Evolutionary conservation across 2,113 vertebrate genomes (phyloP).

Genomic region (Clupea harengus): DNA sequence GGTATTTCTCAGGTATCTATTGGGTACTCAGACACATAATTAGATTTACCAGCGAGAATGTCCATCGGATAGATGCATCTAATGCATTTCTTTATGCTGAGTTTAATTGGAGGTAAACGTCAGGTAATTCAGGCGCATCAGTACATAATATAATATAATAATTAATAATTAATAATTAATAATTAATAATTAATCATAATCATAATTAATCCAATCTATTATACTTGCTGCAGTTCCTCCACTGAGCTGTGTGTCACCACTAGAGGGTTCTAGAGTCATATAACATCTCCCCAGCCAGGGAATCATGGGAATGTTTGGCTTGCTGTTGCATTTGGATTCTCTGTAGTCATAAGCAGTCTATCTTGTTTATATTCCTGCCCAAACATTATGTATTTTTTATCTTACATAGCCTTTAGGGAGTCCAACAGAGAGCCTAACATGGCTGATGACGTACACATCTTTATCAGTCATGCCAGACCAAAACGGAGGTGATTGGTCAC

Average conservation of each 20-base stretch:
- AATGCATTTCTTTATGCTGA: background rate
- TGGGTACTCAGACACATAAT: background rate
- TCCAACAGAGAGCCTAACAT: background rate
- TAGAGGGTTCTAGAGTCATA: background rate
- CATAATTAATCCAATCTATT: background rate
- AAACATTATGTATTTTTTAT: background rate
- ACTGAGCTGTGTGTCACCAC: background rate
- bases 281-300: background rate
- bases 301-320: background rate
- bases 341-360: background rate
- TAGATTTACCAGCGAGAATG: background rate
- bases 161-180: no score
- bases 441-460: background rate
- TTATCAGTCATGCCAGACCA: background rate
- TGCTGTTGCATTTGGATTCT: background rate
- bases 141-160: background rate
- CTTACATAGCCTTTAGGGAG: no score
- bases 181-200: no score
- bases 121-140: background rate
- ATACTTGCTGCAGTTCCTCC: background rate
- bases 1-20: background rate
- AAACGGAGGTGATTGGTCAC: background rate
- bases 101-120: background rate
- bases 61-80: background rate
- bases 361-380: background rate